phyloP scores from a whole-genome alignment of 2,888 invertebrate species.

The Agrochola macilenta region DNA sequence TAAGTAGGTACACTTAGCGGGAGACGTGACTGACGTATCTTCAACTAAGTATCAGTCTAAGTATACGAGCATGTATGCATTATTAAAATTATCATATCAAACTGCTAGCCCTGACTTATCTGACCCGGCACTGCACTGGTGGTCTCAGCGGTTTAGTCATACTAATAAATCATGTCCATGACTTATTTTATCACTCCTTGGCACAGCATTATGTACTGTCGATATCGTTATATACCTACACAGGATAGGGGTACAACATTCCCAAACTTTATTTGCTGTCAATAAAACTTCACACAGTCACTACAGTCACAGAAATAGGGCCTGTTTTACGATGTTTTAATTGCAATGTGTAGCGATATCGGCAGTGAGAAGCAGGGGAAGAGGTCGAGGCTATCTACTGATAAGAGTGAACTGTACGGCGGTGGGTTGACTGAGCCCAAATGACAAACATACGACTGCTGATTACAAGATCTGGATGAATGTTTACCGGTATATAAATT shows the following conservation, averaged over 20 bases:
- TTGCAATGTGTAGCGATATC: constrained; percentile 61
- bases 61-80: constrained; percentile 18
- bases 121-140: constrained; percentile 58
- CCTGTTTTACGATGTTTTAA: constrained; percentile 57
- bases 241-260: constrained; percentile 75
- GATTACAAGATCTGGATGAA: constrained; percentile 61
- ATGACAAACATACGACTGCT: constrained; percentile 72
- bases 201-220: constrained; percentile 72
- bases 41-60: neutral
- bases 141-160: constrained; percentile 56
- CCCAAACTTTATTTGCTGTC: constrained; percentile 63
- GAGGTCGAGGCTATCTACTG: constrained; percentile 88
- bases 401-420: constrained; percentile 80
- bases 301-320: constrained; percentile 65
- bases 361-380: constrained; percentile 78
- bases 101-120: constrained; percentile 56
- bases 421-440: constrained; percentile 80
- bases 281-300: constrained; percentile 46
- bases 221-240: constrained; percentile 77
- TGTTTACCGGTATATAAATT: constrained; percentile 54
- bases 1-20: constrained; percentile 22
- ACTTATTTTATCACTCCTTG: constrained; percentile 66
- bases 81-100: constrained; percentile 43
- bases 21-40: constrained; percentile 29
- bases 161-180: constrained; percentile 67